These are phyloP conservation scores for Drosophila nigritarsus DNA, from an alignment of 2,888 invertebrate species.

Conservation along the genomic window DNA sequence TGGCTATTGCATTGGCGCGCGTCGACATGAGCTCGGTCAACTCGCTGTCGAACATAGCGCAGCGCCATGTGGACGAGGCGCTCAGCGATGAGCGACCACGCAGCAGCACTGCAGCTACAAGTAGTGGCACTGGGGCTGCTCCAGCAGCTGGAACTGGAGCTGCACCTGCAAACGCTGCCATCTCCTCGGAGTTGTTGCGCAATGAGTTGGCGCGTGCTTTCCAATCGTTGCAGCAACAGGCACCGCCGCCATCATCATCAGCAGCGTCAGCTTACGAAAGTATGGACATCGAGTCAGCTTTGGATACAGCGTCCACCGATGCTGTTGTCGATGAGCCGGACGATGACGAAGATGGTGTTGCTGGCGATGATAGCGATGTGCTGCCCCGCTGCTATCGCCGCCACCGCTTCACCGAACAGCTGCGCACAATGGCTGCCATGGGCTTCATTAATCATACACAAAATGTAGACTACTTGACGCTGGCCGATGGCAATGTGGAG, in stretches of 20 bases:
- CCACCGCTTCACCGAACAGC: constrained; percentile 86
- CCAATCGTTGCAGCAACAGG: constrained; percentile 53
- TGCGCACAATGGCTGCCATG: constrained; percentile 95
- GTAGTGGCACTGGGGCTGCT: not conserved
- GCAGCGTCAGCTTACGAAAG: constrained; percentile 36
- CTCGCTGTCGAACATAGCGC: constrained; percentile 84
- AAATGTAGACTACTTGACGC: constrained; percentile 93
- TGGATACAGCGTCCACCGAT: constrained; percentile 10
- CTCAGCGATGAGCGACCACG: constrained; percentile 54
- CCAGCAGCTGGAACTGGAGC: not conserved
- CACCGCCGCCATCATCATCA: constrained; percentile 1
- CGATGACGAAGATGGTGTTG: constrained; percentile 55
- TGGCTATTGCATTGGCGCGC: constrained; percentile 82
- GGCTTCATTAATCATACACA: constrained; percentile 93
- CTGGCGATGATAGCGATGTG: constrained; percentile 72
- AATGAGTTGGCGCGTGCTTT: constrained; percentile 86
- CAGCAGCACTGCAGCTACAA: constrained; percentile 27
- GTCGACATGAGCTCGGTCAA: constrained; percentile 83
- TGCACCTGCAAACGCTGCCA: constrained; percentile 73
- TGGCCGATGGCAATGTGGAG: constrained; percentile 92
- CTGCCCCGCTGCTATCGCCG: constrained; percentile 77
- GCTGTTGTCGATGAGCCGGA: constrained; percentile 56
- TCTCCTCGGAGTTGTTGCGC: constrained; percentile 92
- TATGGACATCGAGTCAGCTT: constrained; percentile 56
- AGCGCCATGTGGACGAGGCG: constrained; percentile 79